Evolutionary conservation across 2,888 invertebrate genomes (phyloP).

Genomic region (Tinea trinotella): DNA sequence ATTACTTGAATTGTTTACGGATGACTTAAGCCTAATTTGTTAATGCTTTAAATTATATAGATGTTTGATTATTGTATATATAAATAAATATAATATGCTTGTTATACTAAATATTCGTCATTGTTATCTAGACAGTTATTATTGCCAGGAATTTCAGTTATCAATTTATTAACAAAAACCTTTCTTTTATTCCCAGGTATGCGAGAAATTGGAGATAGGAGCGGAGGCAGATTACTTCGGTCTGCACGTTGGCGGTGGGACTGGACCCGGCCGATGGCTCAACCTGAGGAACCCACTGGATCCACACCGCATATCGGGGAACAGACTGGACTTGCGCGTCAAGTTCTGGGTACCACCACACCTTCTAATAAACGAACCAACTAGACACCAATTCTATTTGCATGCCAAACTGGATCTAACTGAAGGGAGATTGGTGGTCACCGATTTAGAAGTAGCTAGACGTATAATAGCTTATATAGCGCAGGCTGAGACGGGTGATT

Average conservation of each 20-base stretch:
- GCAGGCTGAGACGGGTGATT: conserved; percentile 81
- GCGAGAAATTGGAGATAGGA: conserved; percentile 85
- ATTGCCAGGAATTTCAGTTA: too few species aligned
- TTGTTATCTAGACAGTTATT: too few species aligned
- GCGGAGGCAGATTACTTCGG: conserved; percentile 93
- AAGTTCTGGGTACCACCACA: conserved; percentile 96
- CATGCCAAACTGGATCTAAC: conserved; percentile 84
- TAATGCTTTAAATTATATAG: too few species aligned
- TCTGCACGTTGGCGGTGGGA: conserved; percentile 72
- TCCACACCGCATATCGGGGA: conserved; percentile 77
- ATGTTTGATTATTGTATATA: too few species aligned
- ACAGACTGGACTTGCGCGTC: conserved; percentile 80
- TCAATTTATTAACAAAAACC: too few species aligned
- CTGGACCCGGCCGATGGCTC: conserved; percentile 86
- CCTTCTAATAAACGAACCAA: conserved; percentile 86
- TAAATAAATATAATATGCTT: too few species aligned
- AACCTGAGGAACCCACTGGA: conserved; percentile 88
- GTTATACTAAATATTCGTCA: too few species aligned
- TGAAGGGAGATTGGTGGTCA: conserved; percentile 80
- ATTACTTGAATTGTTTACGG: too few species aligned
- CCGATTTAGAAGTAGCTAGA: conserved; percentile 78
- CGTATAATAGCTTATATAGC: conserved; percentile 84
- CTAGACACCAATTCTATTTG: conserved; percentile 89
- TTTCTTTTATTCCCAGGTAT: conserved; percentile 78
- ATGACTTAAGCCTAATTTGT: too few species aligned